These are phyloP conservation scores for Danio aesculapii DNA, from an alignment of 2,797 vertebrate genomes.

Conservation along the genomic window DNA sequence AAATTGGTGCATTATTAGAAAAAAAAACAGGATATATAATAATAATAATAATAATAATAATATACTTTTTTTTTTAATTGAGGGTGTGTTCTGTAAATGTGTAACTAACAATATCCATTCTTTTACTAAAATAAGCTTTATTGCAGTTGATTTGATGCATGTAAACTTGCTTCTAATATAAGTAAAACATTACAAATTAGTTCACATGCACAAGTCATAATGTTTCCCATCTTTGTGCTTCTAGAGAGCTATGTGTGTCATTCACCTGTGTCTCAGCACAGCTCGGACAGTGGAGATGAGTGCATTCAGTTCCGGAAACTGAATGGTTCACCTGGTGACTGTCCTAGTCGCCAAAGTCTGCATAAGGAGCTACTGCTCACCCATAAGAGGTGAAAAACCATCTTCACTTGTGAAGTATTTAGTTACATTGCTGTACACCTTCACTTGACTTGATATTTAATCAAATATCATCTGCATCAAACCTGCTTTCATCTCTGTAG, in stretches of 20 bases:
- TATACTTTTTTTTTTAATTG: too few species aligned
- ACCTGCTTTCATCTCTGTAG: too few species aligned
- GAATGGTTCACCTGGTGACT: conserved; percentile 73
- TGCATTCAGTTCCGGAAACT: conserved; percentile 70
- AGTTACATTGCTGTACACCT: not conserved
- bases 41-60: too few species aligned
- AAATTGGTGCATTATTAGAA: too few species aligned
- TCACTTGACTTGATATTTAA: not conserved
- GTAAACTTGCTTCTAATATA: not conserved
- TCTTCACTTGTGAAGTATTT: not conserved
- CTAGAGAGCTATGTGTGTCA: conserved; percentile 65
- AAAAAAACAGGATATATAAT: too few species aligned
- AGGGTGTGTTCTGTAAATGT: too few species aligned
- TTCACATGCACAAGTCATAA: not conserved
- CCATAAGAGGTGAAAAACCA: conserved; percentile 76
- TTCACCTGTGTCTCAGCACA: conserved; percentile 49
- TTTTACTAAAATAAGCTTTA: too few species aligned
- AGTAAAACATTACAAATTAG: not conserved
- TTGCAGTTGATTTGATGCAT: too few species aligned
- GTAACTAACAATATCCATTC: too few species aligned
- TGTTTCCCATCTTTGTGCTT: conserved; percentile 47
- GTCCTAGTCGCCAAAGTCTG: conserved; percentile 73
- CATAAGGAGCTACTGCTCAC: conserved; percentile 83
- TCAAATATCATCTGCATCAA: too few species aligned
- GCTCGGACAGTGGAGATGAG: conserved; percentile 64